A percentile compares a stretch with the other conserved stretches of the same genome.
Evolutionary conservation across 2,113 vertebrate species (phyloP).

Genomic region (Ictalurus punctatus): DNA sequence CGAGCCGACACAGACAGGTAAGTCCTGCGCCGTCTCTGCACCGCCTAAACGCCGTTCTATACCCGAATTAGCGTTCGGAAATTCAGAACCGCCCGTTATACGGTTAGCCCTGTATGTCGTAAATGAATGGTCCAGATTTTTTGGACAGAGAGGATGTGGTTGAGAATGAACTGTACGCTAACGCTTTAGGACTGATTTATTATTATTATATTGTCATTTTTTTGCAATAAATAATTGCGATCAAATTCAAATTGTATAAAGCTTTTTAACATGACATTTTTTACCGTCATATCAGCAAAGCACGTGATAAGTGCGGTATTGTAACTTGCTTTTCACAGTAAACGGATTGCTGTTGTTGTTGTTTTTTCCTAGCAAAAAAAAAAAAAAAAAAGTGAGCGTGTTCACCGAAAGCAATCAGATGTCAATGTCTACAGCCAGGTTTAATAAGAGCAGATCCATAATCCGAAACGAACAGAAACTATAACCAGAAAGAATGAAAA

Average conservation of each 20-base stretch:
- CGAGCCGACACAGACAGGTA: slow-evolving; percentile 77
- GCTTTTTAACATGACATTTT: too few relatives aligned
- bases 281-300: background rate
- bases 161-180: background rate
- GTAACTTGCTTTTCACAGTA: background rate
- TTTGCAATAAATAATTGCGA: too few relatives aligned
- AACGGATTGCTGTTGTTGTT: background rate
- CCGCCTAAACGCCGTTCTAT: background rate
- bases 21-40: slow-evolving; percentile 36
- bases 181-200: background rate
- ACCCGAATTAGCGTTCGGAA: background rate
- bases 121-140: background rate
- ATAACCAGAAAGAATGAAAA: background rate
- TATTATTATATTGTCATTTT: too few relatives aligned
- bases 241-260: too few relatives aligned
- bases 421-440: background rate
- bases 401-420: background rate
- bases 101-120: background rate
- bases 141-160: background rate
- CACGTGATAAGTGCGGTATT: background rate
- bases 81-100: background rate
- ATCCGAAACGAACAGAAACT: background rate
- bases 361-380: background rate
- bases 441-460: background rate
- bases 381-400: too few relatives aligned